A percentile compares a stretch with the other conserved stretches of the same genome.
Conservation (phyloP, 2,888 invertebrate species). For the Eupithecia tripunctaria region DNA sequence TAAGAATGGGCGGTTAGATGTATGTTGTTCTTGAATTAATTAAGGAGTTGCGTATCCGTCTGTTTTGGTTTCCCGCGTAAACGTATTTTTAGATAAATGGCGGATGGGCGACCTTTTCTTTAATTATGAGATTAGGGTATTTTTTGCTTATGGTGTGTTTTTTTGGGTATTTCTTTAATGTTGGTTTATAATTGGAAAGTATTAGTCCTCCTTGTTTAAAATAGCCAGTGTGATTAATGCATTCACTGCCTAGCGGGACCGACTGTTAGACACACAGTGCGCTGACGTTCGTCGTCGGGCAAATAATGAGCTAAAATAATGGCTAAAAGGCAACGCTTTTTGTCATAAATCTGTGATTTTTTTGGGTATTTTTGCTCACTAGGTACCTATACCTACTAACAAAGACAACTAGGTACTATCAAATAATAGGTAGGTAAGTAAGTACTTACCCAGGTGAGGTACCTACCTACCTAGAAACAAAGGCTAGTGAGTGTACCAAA, state of each 20-base stretch:
- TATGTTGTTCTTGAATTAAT: constrained; percentile 56
- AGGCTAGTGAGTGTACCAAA: too few species aligned
- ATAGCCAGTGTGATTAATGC: background rate
- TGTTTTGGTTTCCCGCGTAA: constrained; percentile 77
- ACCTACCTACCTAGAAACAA: too few species aligned
- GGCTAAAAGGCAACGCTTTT: too few species aligned
- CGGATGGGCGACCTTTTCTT: constrained; percentile 51
- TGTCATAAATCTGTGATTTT: too few species aligned
- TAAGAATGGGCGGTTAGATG: constrained; percentile 41
- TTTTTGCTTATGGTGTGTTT: constrained; percentile 44
- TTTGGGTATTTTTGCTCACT: too few species aligned
- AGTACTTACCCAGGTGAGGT: too few species aligned
- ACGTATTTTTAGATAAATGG: constrained; percentile 62
- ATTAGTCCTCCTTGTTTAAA: background rate
- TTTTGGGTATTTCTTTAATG: background rate
- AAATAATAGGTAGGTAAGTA: too few species aligned
- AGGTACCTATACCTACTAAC: too few species aligned
- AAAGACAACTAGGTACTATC: too few species aligned
- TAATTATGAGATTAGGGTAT: constrained; percentile 39
- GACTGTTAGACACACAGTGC: too few species aligned
- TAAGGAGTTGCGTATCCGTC: constrained; percentile 72
- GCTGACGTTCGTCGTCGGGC: too few species aligned
- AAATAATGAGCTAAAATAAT: too few species aligned
- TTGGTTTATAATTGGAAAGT: constrained; percentile 4
- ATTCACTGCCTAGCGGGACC: background rate